Evolutionary conservation across 1,140 invertebrate species (phyloP), one percentile per base, ranked within the genome.

Genomic region (Panagrolaimus sp.): DNA sequence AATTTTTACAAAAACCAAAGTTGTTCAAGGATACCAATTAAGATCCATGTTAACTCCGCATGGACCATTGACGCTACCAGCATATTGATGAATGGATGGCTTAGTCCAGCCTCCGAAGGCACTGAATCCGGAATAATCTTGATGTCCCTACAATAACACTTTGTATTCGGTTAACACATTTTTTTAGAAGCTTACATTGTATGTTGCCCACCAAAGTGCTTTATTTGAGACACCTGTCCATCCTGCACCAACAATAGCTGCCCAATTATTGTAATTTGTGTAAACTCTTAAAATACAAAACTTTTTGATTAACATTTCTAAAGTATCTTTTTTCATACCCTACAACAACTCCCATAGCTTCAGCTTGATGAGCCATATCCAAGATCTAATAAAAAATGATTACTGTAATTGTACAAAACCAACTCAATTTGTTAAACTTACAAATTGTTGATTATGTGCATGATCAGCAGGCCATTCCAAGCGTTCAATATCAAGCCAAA

Each of bases 401-500:
- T 58, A 52, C 15, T n/a, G n/a, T n/a, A 28, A 17, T 14, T 21
- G 43, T 43, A n/a, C 6, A 4, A 15, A 38, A 38, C 7, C 7
- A 5, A 4, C 9, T 52, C n/a, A n/a, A 24, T 3, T 17, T 17
- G n/a, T 38, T 4, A 38, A 38, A 38, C 32, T 38, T 38, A 38
- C 32, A 38, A 73, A 46, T n/a, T 72, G 17, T n/a, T 38, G 71
- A 64, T 70, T 76, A 28, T 38, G 65, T 1, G 46, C 63, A 8
- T 73, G 66, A 48, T 73, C 58, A n/a, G 75, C 65, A 24, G 75
- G 73, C 75, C 75, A 76, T 7, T n/a, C 44, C 38, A 63, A 55
- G 32, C 63, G 62, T 52, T 76, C 75, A 58, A 76, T 76, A 52
- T 76, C 75, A 44, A 76, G 63, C 75, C 75, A 76, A 14, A 76